Conservation (phyloP, 2,113 vertebrate genomes). For the Saimiri boliviensis region DNA sequence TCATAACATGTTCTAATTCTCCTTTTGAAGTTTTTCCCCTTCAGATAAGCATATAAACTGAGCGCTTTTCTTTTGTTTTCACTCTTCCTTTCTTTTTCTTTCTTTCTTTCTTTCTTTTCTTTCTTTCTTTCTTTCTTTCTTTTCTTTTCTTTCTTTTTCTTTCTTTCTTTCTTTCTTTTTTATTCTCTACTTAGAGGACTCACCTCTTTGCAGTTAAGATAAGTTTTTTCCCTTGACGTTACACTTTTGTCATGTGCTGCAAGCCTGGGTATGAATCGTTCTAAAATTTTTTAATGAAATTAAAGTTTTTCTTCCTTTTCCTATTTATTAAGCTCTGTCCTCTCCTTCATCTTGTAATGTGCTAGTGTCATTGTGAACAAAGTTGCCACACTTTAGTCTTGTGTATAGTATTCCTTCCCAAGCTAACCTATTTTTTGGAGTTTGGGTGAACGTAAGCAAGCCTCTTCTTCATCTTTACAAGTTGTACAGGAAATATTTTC, state of each 20-base stretch:
- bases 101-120: neutral
- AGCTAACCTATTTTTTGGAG: neutral
- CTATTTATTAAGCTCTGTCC: neutral
- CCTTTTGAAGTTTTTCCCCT: slow-evolving; percentile 44
- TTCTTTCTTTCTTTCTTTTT: neutral
- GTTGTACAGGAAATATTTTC: slow-evolving; percentile 9
- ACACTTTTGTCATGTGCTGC: neutral
- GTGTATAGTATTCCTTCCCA: neutral
- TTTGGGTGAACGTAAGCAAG: neutral
- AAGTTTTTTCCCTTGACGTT: neutral
- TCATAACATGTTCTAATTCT: neutral
- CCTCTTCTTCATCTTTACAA: neutral
- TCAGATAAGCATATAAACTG: neutral
- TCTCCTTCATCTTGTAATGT: neutral
- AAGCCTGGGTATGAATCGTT: neutral
- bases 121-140: neutral
- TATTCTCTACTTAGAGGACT: slow-evolving; percentile 28
- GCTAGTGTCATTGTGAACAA: neutral
- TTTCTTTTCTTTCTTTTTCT: neutral
- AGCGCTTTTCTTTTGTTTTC: neutral
- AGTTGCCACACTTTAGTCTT: neutral
- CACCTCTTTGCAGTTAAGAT: slow-evolving; percentile 2
- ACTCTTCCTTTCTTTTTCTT: too few species aligned
- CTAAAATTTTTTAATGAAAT: neutral
- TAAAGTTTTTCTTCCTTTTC: neutral